Conservation (phyloP, 2,797 vertebrate species). For the Muscicapa striata region DNA sequence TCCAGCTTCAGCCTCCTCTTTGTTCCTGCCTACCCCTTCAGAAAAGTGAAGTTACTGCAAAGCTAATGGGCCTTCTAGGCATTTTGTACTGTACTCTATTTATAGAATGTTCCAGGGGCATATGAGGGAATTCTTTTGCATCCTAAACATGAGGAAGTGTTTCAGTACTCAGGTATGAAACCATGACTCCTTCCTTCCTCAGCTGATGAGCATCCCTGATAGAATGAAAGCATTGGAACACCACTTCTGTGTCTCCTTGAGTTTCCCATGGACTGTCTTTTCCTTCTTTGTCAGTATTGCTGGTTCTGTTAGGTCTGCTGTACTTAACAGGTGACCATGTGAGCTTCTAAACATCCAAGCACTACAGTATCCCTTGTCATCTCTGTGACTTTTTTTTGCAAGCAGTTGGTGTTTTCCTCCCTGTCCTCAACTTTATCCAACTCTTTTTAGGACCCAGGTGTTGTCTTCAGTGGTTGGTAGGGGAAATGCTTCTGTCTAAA, state of each 20-base stretch:
- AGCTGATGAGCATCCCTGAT: constrained; percentile 11
- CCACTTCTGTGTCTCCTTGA: neutral
- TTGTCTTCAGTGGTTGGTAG: neutral
- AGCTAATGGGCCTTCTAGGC: neutral
- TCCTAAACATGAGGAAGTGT: constrained; percentile 45
- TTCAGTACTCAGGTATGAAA: constrained; percentile 46
- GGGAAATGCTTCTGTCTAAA: neutral
- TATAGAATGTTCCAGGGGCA: neutral
- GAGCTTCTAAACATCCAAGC: neutral
- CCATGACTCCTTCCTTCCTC: constrained; percentile 6
- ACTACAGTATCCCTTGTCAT: neutral
- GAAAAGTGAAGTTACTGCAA: constrained; percentile 1
- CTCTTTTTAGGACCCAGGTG: neutral
- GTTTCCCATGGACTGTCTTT: neutral
- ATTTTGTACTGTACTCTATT: neutral
- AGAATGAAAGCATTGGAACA: constrained; percentile 21
- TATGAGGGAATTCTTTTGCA: neutral
- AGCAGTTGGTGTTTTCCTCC: neutral
- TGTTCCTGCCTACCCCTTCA: neutral
- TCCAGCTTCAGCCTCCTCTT: neutral
- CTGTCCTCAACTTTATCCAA: neutral
- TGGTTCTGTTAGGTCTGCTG: neutral
- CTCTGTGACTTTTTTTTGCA: neutral
- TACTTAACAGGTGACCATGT: neutral
- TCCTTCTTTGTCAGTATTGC: neutral